Conservation (phyloP, 2,888 invertebrate species). For the Sarcophaga caerulescens region DNA sequence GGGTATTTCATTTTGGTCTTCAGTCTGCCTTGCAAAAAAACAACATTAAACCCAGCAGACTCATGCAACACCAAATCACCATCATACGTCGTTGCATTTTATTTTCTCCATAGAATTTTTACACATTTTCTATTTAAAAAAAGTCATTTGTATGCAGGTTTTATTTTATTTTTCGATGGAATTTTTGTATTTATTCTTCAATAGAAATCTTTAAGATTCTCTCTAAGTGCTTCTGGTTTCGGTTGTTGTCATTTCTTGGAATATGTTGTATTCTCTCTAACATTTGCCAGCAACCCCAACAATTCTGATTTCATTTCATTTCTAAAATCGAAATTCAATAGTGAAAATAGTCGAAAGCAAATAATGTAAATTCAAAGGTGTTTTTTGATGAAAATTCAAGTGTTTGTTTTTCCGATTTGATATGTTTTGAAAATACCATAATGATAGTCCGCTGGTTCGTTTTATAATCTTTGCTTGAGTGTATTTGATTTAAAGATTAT, state of each 20-base stretch:
- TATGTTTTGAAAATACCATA: not conserved
- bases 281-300: constrained; percentile 36
- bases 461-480: not conserved
- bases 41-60: not conserved
- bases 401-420: not conserved
- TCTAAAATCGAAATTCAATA: constrained; percentile 36
- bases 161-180: not conserved
- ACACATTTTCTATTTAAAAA: constrained; percentile 27
- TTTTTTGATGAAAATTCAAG: constrained; percentile 2
- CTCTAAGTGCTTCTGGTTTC: constrained; percentile 68
- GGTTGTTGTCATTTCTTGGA: constrained; percentile 46
- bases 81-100: constrained; percentile 53
- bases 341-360: not conserved
- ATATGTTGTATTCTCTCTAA: not conserved
- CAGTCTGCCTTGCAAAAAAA: too few relatives aligned
- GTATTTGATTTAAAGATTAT: constrained; percentile 36
- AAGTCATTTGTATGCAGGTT: not conserved
- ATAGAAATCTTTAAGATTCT: constrained; percentile 65
- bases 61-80: constrained; percentile 3
- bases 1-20: too few relatives aligned
- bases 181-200: constrained; percentile 56
- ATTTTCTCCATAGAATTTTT: constrained; percentile 29
- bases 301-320: constrained; percentile 51
- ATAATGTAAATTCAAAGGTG: constrained; percentile 11
- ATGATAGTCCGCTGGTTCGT: not conserved